These are phyloP conservation scores for Fratercula arctica DNA, from an alignment of 2,797 vertebrate genomes.

Conservation along the genomic window DNA sequence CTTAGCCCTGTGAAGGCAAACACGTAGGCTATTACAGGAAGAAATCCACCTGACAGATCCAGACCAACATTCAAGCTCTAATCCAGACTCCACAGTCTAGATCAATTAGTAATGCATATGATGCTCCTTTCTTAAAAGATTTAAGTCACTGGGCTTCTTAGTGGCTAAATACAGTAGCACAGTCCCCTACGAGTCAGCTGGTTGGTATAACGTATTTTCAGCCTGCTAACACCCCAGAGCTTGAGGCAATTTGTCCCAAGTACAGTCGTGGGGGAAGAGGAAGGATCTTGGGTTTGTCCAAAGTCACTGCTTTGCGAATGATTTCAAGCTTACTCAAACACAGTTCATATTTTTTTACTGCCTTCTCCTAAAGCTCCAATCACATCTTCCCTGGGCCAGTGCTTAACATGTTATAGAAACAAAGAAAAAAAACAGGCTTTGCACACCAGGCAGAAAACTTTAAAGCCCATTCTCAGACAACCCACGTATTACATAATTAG, in stretches of 20 bases:
- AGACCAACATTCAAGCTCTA: not conserved
- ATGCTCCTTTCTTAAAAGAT: not conserved
- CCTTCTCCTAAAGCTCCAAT: not conserved
- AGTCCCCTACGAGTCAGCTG: not conserved
- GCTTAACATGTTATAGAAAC: not conserved
- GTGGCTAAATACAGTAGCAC: not conserved
- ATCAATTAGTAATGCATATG: not conserved
- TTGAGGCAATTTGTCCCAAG: not conserved
- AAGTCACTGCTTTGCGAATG: not conserved
- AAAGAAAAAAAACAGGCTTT: not conserved
- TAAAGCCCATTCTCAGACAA: slow-evolving; percentile 26
- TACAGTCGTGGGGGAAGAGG: not conserved
- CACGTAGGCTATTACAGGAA: not conserved
- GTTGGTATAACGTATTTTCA: not conserved
- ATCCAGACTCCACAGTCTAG: not conserved
- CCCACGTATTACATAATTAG: slow-evolving; percentile 59
- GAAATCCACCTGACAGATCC: not conserved
- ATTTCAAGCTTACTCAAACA: not conserved
- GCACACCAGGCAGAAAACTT: slow-evolving; percentile 28
- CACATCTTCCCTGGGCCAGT: not conserved
- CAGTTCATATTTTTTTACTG: not conserved
- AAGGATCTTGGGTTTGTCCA: not conserved
- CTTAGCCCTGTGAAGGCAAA: not conserved
- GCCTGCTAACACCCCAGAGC: not conserved
- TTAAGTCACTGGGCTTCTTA: not conserved